phyloP scores from a whole-genome alignment of 2,888 invertebrate species.

The Harpalus rufipes region DNA sequence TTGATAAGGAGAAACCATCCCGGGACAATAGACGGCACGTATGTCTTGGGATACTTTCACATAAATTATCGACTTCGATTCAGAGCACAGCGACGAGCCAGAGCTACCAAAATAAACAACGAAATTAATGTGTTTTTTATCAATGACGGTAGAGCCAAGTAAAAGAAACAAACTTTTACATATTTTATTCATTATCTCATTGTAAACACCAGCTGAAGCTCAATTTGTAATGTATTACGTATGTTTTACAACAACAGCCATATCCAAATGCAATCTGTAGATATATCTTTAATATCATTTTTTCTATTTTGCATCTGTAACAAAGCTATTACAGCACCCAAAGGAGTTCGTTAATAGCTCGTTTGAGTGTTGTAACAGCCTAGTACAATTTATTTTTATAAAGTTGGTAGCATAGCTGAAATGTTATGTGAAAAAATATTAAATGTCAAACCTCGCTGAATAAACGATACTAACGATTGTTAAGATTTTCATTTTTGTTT shows the following conservation, averaged over 20 bases:
- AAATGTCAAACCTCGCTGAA: too few relatives aligned
- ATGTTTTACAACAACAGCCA: neutral
- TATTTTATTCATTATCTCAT: neutral
- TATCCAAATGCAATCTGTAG: too few relatives aligned
- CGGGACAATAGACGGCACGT: constrained; percentile 47
- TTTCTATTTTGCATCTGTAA: too few relatives aligned
- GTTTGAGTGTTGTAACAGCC: too few relatives aligned
- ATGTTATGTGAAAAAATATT: too few relatives aligned
- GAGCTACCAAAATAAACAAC: constrained; percentile 12
- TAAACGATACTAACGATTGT: too few relatives aligned
- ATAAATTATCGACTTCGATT: constrained; percentile 55
- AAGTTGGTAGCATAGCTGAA: too few relatives aligned
- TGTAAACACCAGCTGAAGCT: constrained; percentile 13
- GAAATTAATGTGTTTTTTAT: constrained; percentile 49
- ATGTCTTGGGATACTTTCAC: constrained; percentile 50
- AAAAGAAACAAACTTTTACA: neutral
- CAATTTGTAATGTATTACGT: neutral
- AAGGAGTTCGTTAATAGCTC: too few relatives aligned
- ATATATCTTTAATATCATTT: too few relatives aligned
- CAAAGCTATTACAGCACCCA: too few relatives aligned
- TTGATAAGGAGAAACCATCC: constrained; percentile 60
- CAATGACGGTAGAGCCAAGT: neutral
- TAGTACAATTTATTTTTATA: too few relatives aligned
- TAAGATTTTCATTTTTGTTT: too few relatives aligned
- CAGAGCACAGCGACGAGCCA: neutral